phyloP scores from a whole-genome alignment of 2,113 vertebrate genomes.

The Labeo rohita region DNA sequence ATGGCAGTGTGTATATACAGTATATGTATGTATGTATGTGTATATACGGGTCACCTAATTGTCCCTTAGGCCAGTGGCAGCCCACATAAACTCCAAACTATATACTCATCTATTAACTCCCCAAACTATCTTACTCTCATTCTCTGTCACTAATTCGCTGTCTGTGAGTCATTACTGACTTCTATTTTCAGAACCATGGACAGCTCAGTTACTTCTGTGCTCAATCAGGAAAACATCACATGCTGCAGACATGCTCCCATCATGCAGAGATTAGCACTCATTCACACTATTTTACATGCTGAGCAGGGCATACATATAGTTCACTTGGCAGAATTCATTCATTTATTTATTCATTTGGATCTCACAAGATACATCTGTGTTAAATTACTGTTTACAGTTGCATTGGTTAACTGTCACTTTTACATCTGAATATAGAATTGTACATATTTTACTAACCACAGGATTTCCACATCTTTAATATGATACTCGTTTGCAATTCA shows the following conservation, averaged over 20 bases:
- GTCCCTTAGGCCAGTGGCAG: neutral
- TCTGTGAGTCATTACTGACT: conserved; percentile 6
- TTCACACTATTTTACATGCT: neutral
- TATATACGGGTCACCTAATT: too few relatives aligned
- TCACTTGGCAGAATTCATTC: neutral
- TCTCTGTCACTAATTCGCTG: neutral
- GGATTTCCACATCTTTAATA: neutral
- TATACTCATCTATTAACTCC: neutral
- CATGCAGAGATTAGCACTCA: neutral
- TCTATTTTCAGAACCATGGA: conserved; percentile 32
- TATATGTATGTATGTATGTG: too few relatives aligned
- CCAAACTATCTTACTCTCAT: neutral
- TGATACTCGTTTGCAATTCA: neutral
- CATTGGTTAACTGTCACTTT: neutral
- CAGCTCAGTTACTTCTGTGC: conserved; percentile 15
- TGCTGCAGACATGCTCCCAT: neutral
- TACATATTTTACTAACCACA: neutral
- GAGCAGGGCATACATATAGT: neutral
- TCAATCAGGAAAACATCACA: conserved; percentile 23
- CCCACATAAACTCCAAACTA: neutral
- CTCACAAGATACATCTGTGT: neutral
- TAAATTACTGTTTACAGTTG: neutral
- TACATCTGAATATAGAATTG: neutral
- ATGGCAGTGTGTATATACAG: too few relatives aligned
- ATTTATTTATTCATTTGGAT: too few relatives aligned